Conservation (phyloP, 2,797 vertebrate species). For the Distichodus sexfasciatus region DNA sequence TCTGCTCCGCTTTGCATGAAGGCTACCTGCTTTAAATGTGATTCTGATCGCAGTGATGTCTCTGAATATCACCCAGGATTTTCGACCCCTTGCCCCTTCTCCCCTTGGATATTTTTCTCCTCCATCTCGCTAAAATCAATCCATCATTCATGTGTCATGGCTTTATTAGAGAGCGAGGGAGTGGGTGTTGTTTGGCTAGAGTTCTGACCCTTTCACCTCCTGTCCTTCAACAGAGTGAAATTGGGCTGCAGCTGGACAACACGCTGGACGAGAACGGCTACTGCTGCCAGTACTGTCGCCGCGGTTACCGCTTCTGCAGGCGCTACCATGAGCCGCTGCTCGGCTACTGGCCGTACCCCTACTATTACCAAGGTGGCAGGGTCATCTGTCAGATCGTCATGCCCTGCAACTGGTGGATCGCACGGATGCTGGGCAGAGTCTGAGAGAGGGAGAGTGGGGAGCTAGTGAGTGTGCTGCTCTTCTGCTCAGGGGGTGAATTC, state of each 20-base stretch:
- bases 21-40: conserved; percentile 48
- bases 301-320: conserved; percentile 87
- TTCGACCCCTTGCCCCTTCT: conserved; percentile 15
- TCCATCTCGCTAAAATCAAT: conserved; percentile 34
- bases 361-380: conserved; percentile 92
- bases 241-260: conserved; percentile 85
- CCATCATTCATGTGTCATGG: conserved; percentile 20
- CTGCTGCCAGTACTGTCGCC: conserved; percentile 89
- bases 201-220: conserved; percentile 55
- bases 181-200: conserved; percentile 59
- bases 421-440: conserved; percentile 90
- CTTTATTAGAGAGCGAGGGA: conserved; percentile 1
- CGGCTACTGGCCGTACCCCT: conserved; percentile 91
- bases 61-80: conserved; percentile 52
- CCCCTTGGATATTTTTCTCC: conserved; percentile 10
- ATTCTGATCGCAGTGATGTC: conserved; percentile 63
- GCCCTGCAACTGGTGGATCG: conserved; percentile 99
- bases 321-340: conserved; percentile 88
- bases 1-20: conserved; percentile 61
- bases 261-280: conserved; percentile 86
- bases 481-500: conserved; percentile 3
- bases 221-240: conserved; percentile 81
- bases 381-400: conserved; percentile 94
- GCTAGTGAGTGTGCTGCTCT: conserved; percentile 10
- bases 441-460: conserved; percentile 56